Percentiles rank a stretch among this genome's conserved stretches.
Evolutionary conservation across 2,113 vertebrate species (phyloP).

Genomic region (Mystacornis crossleyi): DNA sequence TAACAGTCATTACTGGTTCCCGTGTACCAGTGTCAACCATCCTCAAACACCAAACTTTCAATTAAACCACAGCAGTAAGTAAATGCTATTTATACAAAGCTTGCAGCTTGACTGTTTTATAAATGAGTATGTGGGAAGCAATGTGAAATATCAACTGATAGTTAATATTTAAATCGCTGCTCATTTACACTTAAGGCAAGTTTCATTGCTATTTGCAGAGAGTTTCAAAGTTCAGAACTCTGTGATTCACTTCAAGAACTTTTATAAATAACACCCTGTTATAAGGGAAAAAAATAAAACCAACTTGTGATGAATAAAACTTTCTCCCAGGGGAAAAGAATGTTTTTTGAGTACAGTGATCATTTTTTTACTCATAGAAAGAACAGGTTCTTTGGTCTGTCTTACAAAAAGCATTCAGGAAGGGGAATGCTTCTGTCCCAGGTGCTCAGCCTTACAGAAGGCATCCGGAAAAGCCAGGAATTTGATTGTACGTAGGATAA

Average conservation of each 20-base stretch:
- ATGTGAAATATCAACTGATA: conserved; percentile 23
- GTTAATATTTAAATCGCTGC: conserved; percentile 29
- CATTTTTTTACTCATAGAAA: not conserved
- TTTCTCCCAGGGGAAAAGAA: not conserved
- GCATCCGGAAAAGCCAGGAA: not conserved
- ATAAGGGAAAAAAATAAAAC: not conserved
- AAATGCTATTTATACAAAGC: conserved; percentile 26
- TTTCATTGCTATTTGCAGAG: not conserved
- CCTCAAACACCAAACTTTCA: not conserved
- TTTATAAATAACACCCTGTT: not conserved
- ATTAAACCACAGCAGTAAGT: not conserved
- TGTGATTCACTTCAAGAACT: not conserved
- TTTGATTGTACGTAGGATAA: not conserved
- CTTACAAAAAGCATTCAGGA: not conserved
- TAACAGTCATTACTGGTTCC: not conserved
- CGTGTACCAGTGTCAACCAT: fast-evolving
- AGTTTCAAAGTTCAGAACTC: not conserved
- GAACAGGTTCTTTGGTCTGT: not conserved
- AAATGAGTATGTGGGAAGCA: not conserved
- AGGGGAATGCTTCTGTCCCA: not conserved
- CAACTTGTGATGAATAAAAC: not conserved
- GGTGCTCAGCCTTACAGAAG: not conserved
- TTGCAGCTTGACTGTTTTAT: not conserved
- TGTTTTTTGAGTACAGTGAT: not conserved
- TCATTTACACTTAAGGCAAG: not conserved